phyloP scores from a whole-genome alignment of 2,797 vertebrate species.

The Margarornis squamiger region DNA sequence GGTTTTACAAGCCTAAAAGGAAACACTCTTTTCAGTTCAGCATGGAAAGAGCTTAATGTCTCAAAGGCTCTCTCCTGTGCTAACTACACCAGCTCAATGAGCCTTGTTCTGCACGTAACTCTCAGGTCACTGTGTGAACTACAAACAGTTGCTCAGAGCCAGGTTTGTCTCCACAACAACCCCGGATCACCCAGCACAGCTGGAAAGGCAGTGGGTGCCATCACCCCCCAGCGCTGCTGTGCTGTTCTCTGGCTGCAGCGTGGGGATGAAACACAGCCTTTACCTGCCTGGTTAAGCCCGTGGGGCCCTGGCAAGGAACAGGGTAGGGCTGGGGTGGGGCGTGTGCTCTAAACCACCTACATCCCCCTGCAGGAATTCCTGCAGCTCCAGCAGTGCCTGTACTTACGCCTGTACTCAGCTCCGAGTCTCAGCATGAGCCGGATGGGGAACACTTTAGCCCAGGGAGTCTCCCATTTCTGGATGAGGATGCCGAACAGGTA shows the following conservation, averaged over 20 bases:
- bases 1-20: neutral
- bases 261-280: neutral
- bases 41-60: neutral
- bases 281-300: neutral
- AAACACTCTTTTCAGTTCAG: neutral
- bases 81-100: neutral
- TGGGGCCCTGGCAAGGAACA: neutral
- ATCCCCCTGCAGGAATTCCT: neutral
- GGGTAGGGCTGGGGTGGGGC: neutral
- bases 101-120: neutral
- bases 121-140: neutral
- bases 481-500: conserved; percentile 96
- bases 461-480: conserved; percentile 99
- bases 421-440: conserved; percentile 96
- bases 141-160: neutral
- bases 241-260: neutral
- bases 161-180: neutral
- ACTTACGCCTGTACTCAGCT: conserved; percentile 97
- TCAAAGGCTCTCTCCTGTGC: neutral
- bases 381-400: neutral
- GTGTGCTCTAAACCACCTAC: neutral
- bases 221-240: neutral
- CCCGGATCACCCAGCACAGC: neutral
- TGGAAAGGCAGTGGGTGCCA: neutral
- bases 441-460: conserved; percentile 98